phyloP scores from a whole-genome alignment of 2,113 vertebrate species.

The Phrynocephalus versicolor region DNA sequence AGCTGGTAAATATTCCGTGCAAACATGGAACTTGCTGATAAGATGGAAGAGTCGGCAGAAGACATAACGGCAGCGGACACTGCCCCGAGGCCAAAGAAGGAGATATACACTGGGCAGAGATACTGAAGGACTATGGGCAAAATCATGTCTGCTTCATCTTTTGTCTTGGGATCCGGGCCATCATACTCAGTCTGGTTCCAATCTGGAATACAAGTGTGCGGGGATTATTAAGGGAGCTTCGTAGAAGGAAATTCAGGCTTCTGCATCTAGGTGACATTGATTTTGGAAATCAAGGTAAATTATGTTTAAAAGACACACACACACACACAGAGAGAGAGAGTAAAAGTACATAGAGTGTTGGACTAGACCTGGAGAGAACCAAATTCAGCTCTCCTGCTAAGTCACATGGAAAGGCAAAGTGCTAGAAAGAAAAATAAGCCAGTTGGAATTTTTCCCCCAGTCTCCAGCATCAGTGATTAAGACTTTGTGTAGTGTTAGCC shows the following conservation, averaged over 20 bases:
- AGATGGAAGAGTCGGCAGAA: slow-evolving; percentile 95
- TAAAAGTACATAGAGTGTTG: too few relatives aligned
- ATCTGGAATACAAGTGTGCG: slow-evolving; percentile 72
- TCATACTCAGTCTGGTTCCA: slow-evolving; percentile 94
- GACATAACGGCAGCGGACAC: slow-evolving; percentile 98
- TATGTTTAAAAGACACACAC: neutral
- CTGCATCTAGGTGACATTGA: neutral
- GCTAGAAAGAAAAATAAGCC: neutral
- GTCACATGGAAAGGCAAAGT: neutral
- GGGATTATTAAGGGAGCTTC: neutral
- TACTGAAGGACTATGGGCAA: slow-evolving; percentile 94
- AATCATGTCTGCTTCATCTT: slow-evolving; percentile 92
- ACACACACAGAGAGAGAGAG: too few relatives aligned
- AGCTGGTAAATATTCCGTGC: slow-evolving; percentile 96
- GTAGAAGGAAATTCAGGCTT: neutral
- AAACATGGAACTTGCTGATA: slow-evolving; percentile 98
- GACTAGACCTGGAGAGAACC: neutral
- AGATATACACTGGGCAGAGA: slow-evolving; percentile 91
- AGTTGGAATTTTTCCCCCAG: neutral
- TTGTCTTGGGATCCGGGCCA: slow-evolving; percentile 79
- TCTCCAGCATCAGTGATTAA: too few relatives aligned
- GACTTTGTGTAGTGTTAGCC: neutral
- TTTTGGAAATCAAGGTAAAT: neutral
- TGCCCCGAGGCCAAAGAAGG: slow-evolving; percentile 93
- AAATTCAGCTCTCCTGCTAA: neutral